Conservation (phyloP, 2,113 vertebrate genomes). For the Sorex araneus region DNA sequence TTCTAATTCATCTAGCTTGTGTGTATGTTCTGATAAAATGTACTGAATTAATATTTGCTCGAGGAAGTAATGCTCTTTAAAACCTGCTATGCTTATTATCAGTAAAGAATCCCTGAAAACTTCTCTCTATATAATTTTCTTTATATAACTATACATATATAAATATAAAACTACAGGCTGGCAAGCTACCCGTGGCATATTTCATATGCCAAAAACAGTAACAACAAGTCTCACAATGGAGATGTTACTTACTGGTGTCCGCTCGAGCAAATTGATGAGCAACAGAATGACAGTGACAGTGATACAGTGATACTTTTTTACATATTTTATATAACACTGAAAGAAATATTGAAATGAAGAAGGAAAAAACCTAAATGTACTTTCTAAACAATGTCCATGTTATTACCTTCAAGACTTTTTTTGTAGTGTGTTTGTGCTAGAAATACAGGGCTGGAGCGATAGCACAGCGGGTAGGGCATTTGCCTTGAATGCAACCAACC, state of each 20-base stretch:
- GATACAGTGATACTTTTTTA: constrained; percentile 58
- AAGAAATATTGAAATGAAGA: constrained; percentile 59
- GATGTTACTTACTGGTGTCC: too few species aligned
- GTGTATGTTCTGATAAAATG: constrained; percentile 57
- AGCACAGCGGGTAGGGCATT: too few species aligned
- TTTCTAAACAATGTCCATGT: not conserved
- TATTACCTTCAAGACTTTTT: constrained; percentile 54
- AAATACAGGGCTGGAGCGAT: too few species aligned
- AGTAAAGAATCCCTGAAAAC: constrained; percentile 54
- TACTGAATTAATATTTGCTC: constrained; percentile 59
- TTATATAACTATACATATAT: not conserved
- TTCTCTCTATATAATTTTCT: not conserved
- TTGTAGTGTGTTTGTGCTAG: constrained; percentile 52
- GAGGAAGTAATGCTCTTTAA: constrained; percentile 68
- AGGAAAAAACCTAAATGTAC: not conserved
- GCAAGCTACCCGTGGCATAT: too few species aligned
- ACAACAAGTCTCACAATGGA: too few species aligned
- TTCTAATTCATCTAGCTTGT: constrained; percentile 61
- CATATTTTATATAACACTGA: constrained; percentile 24
- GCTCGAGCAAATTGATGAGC: too few species aligned
- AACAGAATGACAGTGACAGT: too few species aligned
- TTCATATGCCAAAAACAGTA: too few species aligned
- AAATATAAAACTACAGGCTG: not conserved
- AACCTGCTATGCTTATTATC: constrained; percentile 32
- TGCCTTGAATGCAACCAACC: too few species aligned